phyloP scores from a whole-genome alignment of 1,140 invertebrate genomes.

The Asobara japonica region DNA sequence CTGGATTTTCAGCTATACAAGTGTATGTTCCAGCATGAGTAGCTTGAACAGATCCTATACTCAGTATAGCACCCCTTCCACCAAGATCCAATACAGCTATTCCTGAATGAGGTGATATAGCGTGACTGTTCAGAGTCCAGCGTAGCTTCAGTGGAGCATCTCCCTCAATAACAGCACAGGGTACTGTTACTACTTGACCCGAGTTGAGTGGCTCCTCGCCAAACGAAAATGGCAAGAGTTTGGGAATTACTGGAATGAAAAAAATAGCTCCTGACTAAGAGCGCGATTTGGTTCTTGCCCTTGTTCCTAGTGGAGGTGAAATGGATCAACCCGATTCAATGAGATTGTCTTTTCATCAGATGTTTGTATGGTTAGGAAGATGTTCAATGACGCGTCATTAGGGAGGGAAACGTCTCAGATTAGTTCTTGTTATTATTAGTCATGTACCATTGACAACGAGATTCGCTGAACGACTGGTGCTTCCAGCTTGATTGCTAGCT shows the following conservation, averaged over 20 bases:
- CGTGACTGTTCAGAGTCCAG: constrained; percentile 72
- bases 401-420: constrained; percentile 47
- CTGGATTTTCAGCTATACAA: constrained; percentile 81
- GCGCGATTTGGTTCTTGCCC: neutral
- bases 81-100: constrained; percentile 74
- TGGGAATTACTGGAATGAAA: constrained; percentile 71
- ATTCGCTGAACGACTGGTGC: constrained; percentile 67
- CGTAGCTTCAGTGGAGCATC: constrained; percentile 71
- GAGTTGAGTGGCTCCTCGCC: constrained; percentile 68
- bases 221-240: constrained; percentile 71
- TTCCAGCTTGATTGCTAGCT: constrained; percentile 69
- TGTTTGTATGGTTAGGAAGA: no score
- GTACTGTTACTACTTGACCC: constrained; percentile 66
- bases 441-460: constrained; percentile 71
- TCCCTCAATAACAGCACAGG: constrained; percentile 66
- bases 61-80: constrained; percentile 75
- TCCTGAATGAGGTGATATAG: constrained; percentile 70
- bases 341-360: no score
- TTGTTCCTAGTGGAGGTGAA: neutral
- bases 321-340: no score
- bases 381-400: no score
- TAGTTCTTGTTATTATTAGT: neutral
- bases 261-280: constrained; percentile 35
- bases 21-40: constrained; percentile 83
- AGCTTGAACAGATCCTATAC: constrained; percentile 76